Base-by-base conservation (phyloP, 2,888 invertebrate genomes). In the Neoscelio sp. region DNA sequence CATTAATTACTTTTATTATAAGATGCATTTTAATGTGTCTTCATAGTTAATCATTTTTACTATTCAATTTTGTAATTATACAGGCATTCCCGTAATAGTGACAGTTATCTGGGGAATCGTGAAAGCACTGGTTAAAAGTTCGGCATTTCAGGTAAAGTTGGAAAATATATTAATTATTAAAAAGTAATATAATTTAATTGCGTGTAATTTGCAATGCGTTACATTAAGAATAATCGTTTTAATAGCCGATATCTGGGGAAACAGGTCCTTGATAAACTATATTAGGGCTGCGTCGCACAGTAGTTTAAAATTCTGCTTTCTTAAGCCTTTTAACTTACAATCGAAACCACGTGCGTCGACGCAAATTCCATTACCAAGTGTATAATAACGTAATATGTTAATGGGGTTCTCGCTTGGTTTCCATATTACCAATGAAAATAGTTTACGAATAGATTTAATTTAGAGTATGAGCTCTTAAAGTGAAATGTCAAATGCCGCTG, bases 41-140 rank as follows among this genome's bases (percentile, higher is more conserved):
- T n/a, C n/a, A n/a, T n/a, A n/a, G n/a, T n/a, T n/a, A n/a, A n/a
- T n/a, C n/a, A n/a, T n/a, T n/a, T n/a, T n/a, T n/a, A 44, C n/a
- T 20, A 56, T 46, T 30, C 23, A 48, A 52, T 38, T 6, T 30
- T 10, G 13, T 38, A 42, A 23, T 58, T 20, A 91, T 91, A 28
- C 87, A 94, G 94, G 93, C 71, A 83, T 92, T 12, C 94, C 94
- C 4, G 85, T 93, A 20, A 62, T 93, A 30, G 92, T 93, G 40
- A 92, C 93, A 40, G 85, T 91, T 4, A 85, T 91, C 17, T 94
- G 94, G 94, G 92, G 91, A 1, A 87, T 92, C 15, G 92, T 92
- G 10, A 93, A 93, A 87, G 88, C 90, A 18, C 77, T 91, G 35
- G 88, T 85, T 12, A 83, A 82, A 10, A 82, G 79, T 80, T 80